Percentiles rank a stretch among this genome's conserved stretches.
phyloP scores from a whole-genome alignment of 2,797 vertebrate species.

The Sphenopsis melanotis region DNA sequence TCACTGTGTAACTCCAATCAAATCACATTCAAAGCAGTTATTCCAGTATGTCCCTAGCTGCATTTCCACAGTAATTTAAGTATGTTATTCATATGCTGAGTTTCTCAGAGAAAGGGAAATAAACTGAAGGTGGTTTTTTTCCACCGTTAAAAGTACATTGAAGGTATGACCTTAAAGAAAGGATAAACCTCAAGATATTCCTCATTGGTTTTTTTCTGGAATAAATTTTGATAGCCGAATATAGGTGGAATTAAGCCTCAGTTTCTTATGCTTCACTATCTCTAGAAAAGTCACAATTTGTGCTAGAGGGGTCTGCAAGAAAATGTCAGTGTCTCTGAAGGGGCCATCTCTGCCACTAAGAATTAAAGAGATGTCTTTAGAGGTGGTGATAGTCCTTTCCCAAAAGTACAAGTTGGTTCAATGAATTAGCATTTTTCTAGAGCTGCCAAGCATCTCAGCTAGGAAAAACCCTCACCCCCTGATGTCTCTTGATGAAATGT shows the following conservation, averaged over 20 bases:
- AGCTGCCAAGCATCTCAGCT: neutral
- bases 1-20: slow-evolving; percentile 17
- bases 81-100: neutral
- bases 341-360: neutral
- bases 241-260: neutral
- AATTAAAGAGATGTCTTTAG: neutral
- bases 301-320: neutral
- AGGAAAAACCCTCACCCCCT: neutral
- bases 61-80: slow-evolving; percentile 27
- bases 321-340: neutral
- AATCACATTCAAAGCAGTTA: slow-evolving; percentile 34
- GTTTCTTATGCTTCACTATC: neutral
- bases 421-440: neutral
- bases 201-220: neutral
- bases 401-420: neutral
- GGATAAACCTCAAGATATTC: neutral
- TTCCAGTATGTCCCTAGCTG: neutral
- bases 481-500: neutral
- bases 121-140: neutral
- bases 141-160: neutral
- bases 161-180: neutral
- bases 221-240: neutral
- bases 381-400: neutral
- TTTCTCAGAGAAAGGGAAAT: slow-evolving; percentile 23
- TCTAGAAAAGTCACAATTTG: neutral